Evolutionary conservation across 2,113 vertebrate genomes (phyloP), one percentile per base, ranked within the genome.

Genomic region (Urocynchramus pylzowi): DNA sequence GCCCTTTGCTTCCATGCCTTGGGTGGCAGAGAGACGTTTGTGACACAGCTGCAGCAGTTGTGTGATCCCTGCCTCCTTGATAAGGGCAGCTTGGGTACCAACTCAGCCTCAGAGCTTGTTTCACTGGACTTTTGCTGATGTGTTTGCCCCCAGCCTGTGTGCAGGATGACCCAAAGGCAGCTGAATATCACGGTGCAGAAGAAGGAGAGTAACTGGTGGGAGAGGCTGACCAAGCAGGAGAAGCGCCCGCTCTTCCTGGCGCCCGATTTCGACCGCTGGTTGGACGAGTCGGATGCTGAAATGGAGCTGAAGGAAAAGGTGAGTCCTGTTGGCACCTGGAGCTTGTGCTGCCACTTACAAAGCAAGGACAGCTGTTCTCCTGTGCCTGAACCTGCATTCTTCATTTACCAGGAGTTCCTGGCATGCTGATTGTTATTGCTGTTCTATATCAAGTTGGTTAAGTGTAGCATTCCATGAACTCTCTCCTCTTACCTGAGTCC

Each of bases 191-290:
- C 98, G 0, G 98, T 99, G 68, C 97, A 96, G 97, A 99, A 99
- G 95, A 97, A 98, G 54, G 97, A 98, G 94, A 98, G 96, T 65
- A 98, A 96, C 76, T 99, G 99, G 99, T 99, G 99, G 99, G 98
- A 99, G 63, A 97, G 99, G 42, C 98, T 99, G 80, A 98, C 98
- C 37, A 97, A 97, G 77, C 99, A 99, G 67, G 99, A 99, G 97
- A 98, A 98, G 57, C 99, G 98, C 59, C 99, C 99, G 0, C 91
- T 99, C 41, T 99, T 99, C 93, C 95, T 99, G 49, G 97, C 97
- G 1, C 99, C 99, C 1, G 99, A 99, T 95, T 99, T 99, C 22
- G 99, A 99, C 95, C 99, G 99, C 92, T 99, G 99, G 99, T 77
- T 99, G 87, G 99, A 99, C 2, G 99, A 99, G 87, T 99, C 99